phyloP scores from a whole-genome alignment of 2,797 vertebrate species.

The Mormyrops boulengeri region DNA sequence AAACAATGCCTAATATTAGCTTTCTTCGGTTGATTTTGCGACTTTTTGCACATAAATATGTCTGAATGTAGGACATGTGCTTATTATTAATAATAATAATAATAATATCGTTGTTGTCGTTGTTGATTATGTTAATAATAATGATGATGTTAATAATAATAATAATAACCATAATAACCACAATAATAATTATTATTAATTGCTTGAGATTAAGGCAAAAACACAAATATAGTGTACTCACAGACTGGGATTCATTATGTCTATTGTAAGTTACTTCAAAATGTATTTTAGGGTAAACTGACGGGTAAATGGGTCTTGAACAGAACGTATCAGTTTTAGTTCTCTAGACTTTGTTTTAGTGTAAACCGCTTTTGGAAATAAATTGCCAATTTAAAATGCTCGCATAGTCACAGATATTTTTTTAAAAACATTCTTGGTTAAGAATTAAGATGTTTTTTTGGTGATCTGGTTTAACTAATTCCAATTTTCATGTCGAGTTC shows the following conservation, averaged over 20 bases:
- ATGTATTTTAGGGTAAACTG: neutral
- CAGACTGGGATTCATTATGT: neutral
- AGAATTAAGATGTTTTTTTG: slow-evolving; percentile 29
- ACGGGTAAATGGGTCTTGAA: neutral
- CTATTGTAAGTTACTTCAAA: neutral
- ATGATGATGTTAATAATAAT: neutral
- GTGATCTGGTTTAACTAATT: slow-evolving; percentile 25
- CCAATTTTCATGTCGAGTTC: slow-evolving; percentile 41
- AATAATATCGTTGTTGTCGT: neutral
- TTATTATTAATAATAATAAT: neutral
- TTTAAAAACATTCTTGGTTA: slow-evolving; percentile 2
- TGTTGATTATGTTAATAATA: neutral
- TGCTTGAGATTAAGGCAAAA: neutral
- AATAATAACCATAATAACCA: too few species aligned
- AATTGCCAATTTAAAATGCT: neutral
- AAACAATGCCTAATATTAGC: neutral
- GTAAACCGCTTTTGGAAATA: neutral
- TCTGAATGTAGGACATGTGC: neutral
- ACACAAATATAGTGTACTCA: neutral
- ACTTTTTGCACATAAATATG: neutral
- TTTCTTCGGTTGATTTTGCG: neutral
- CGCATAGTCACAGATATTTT: neutral
- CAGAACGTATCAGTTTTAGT: neutral
- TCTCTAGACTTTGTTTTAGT: neutral
- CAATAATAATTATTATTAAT: neutral